A percentile compares a stretch with the other conserved stretches of the same genome.
Evolutionary conservation across 2,797 vertebrate species (phyloP).

Genomic region (Rhodeus uyekii): DNA sequence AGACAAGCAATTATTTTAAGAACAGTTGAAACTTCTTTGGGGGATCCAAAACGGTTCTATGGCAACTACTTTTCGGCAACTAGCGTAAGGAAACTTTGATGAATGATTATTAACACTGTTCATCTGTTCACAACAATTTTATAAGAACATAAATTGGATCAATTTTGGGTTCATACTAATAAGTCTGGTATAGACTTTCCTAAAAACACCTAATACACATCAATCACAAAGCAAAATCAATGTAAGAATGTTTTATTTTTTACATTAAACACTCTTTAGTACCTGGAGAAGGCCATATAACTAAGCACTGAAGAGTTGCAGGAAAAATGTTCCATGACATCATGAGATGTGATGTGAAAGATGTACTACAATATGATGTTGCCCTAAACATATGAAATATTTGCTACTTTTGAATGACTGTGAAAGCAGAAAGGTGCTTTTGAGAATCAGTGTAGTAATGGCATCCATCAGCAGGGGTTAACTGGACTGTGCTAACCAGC

Average conservation of each 20-base stretch:
- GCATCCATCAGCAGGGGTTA: not conserved
- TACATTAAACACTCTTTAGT: not conserved
- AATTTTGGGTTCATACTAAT: not conserved
- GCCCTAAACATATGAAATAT: not conserved
- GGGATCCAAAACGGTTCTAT: not conserved
- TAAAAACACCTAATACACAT: not conserved
- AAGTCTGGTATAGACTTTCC: not conserved
- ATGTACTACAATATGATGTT: not conserved
- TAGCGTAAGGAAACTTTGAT: not conserved
- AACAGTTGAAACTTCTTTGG: not conserved
- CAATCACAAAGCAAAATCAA: not conserved
- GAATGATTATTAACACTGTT: not conserved
- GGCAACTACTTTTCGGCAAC: not conserved
- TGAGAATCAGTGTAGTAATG: not conserved
- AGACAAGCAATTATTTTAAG: not conserved
- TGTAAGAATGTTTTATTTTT: not conserved
- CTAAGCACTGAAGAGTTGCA: not conserved
- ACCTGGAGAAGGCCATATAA: not conserved
- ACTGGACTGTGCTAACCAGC: not conserved
- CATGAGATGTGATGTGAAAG: not conserved
- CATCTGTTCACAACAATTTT: not conserved
- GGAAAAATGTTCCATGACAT: not conserved
- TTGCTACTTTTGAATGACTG: not conserved
- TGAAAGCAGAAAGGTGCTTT: not conserved
- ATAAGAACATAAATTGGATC: not conserved